Evolutionary conservation across 2,113 vertebrate species (phyloP), one percentile per base, ranked within the genome.

Genomic region (Paramisgurnus dabryanus): DNA sequence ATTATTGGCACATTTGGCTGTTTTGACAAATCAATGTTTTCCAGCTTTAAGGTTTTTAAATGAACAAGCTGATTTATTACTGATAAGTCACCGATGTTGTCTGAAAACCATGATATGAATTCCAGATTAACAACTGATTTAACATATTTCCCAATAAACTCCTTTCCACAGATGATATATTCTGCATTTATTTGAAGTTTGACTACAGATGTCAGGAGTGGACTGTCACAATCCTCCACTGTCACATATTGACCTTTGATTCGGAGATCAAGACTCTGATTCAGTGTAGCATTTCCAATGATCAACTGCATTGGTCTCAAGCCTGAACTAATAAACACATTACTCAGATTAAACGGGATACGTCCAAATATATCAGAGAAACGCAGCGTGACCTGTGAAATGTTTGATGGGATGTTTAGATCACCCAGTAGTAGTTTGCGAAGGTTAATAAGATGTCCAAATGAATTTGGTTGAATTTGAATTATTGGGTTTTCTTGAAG

Each of bases 1-100:
- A 81, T 66, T 18, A 87, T 67, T 0, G 40, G 80, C 41, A 7
- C 0, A 27, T 91, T 85, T 50, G 92, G 55, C 0, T 87, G 76
- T 1, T 76, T 82, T 9, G 92, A 73, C 10, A 85, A 89, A 0
- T 94, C 93, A 68, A 90, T 90, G 43, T 86, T 88, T 78, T 93
- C 75, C 43, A 8, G 76, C 3, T 82, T 87, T 8, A 94, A 0
- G 88, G 91, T 84, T 92, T 90, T 71, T 92, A 84, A 69, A 85
- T 17, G 41, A 92, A 81, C 6, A 27, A 45, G 34, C 18, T 79
- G 39, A 68, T 63, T 81, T 11, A 68, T 55, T 50, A 34, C 61
- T 55, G 64, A 7, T 63, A 80, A 68, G n/a, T 80, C 71, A 11
- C 63, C 64, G 5, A 47, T 58, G 12, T 10, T 15, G n/a, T 64